phyloP scores from a whole-genome alignment of 2,113 vertebrate genomes.

The Phoxinus phoxinus region DNA sequence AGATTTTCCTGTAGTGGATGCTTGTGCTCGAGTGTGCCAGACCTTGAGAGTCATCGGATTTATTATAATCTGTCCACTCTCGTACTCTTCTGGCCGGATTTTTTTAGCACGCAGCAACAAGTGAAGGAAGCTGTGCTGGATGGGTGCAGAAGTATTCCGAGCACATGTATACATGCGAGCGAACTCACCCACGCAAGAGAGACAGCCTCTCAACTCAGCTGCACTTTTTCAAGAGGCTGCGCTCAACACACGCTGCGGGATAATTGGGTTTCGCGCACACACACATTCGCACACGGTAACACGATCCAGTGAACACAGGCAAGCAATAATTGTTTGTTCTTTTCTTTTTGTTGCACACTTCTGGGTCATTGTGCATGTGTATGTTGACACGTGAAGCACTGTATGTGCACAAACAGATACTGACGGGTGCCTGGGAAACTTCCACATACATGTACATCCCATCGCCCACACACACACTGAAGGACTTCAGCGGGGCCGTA shows the following conservation, averaged over 20 bases:
- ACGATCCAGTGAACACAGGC: not conserved
- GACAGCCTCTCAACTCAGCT: conserved; percentile 75
- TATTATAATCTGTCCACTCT: conserved; percentile 47
- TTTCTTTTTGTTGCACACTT: conserved; percentile 2
- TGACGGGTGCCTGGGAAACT: conserved; percentile 7
- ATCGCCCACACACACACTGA: conserved; percentile 48
- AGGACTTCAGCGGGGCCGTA: conserved; percentile 6
- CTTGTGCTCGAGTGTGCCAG: not conserved
- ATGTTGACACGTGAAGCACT: conserved; percentile 9
- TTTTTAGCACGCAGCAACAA: conserved; percentile 65
- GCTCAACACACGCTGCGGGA: conserved; percentile 72
- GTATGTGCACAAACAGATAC: conserved; percentile 21
- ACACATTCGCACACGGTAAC: conserved; percentile 8
- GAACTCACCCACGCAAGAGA: conserved; percentile 78
- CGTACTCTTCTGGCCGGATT: conserved; percentile 50
- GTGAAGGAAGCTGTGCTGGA: conserved; percentile 64
- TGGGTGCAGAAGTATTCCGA: conserved; percentile 78
- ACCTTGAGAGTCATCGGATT: not conserved
- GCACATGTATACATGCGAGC: conserved; percentile 75
- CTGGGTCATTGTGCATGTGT: conserved; percentile 40
- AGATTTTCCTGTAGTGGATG: not conserved
- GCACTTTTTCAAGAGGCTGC: conserved; percentile 75
- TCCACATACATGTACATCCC: conserved; percentile 19
- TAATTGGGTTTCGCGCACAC: conserved; percentile 73
- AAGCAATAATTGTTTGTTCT: conserved; percentile 35